Evolutionary conservation across 2,888 invertebrate species (phyloP).

Genomic region (Diplazon laetatorius): DNA sequence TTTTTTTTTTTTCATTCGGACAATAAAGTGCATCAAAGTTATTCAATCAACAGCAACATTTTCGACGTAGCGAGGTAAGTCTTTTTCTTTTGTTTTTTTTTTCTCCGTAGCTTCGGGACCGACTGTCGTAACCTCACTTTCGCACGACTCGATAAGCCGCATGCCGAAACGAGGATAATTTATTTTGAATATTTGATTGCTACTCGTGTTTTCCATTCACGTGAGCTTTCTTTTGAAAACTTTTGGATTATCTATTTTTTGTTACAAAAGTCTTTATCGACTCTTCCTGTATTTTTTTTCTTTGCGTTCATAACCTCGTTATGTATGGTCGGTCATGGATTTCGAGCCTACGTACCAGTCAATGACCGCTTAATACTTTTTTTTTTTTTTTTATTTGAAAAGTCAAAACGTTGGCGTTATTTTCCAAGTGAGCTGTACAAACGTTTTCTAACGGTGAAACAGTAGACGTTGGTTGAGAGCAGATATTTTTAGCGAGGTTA

Average conservation of each 20-base stretch:
- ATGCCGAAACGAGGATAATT: neutral
- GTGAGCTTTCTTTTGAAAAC: neutral
- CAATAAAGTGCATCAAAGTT: neutral
- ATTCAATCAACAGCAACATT: slow-evolving; percentile 3
- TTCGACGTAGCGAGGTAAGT: slow-evolving; percentile 11
- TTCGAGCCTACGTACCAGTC: neutral
- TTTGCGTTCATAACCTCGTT: neutral
- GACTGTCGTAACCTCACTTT: slow-evolving; percentile 12
- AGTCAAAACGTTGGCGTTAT: neutral
- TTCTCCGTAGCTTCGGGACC: neutral
- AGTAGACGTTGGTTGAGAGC: neutral
- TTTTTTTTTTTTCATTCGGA: neutral
- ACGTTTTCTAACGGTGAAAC: no score
- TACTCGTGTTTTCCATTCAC: no score
- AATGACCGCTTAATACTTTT: slow-evolving; percentile 1
- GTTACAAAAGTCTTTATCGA: neutral
- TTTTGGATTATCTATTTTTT: neutral
- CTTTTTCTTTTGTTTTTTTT: neutral
- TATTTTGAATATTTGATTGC: neutral
- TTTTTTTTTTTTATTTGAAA: neutral
- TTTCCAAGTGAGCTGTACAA: no score
- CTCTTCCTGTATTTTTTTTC: neutral
- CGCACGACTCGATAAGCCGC: neutral
- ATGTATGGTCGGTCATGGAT: neutral
- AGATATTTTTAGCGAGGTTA: no score